Conservation (phyloP, 2,888 invertebrate genomes). For the Eristalis pertinax region DNA sequence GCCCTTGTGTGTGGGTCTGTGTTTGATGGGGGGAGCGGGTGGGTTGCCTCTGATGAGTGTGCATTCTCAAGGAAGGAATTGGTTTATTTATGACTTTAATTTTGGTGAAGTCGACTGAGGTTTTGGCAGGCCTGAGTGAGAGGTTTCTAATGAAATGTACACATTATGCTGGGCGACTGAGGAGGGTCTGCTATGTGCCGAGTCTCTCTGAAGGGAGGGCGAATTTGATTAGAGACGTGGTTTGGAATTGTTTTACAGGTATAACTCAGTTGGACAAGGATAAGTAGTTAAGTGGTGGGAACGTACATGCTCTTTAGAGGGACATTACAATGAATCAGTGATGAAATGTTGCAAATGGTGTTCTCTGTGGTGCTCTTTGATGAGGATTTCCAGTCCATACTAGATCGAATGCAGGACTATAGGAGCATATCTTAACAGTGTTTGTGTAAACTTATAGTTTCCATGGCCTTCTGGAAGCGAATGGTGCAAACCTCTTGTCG, state of each 20-base stretch:
- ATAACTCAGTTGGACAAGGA: neutral
- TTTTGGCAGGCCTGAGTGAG: neutral
- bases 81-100: constrained; percentile 67
- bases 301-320: neutral
- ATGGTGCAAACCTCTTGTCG: too few relatives aligned
- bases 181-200: neutral
- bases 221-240: neutral
- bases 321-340: neutral
- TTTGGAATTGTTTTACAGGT: neutral
- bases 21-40: neutral
- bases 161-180: neutral
- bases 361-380: neutral
- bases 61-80: constrained; percentile 44
- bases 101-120: constrained; percentile 31
- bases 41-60: constrained; percentile 1
- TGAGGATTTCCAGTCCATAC: neutral
- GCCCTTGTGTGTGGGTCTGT: constrained; percentile 26
- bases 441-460: too few relatives aligned
- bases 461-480: too few relatives aligned
- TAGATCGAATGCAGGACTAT: neutral
- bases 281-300: neutral
- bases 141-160: neutral
- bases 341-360: neutral
- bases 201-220: neutral
- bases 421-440: too few relatives aligned